phyloP scores from a whole-genome alignment of 2,797 vertebrate genomes.

The Notolepis coatsorum region DNA sequence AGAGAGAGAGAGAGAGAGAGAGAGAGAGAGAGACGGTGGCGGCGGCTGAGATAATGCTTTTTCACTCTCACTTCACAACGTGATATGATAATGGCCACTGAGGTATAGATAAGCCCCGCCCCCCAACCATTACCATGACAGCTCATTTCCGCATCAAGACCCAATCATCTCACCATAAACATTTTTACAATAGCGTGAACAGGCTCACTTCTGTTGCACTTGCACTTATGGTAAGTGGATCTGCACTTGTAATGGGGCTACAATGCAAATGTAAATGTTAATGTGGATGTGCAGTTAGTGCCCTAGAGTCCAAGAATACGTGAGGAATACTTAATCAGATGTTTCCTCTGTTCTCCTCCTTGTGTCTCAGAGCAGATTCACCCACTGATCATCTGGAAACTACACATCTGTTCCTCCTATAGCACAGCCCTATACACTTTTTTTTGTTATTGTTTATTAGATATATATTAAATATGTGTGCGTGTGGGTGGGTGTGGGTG shows the following conservation, averaged over 20 bases:
- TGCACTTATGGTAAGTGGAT: constrained; percentile 54
- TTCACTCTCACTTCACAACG: neutral
- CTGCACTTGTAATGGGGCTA: constrained; percentile 28
- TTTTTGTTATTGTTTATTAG: no score
- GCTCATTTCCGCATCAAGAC: constrained; percentile 6
- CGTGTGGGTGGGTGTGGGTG: no score
- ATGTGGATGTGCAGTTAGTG: constrained; percentile 46
- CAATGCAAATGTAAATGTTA: constrained; percentile 13
- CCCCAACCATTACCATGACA: neutral
- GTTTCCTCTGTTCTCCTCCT: constrained; percentile 33
- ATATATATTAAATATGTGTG: no score
- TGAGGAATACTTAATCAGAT: constrained; percentile 47
- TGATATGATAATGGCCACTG: constrained; percentile 11
- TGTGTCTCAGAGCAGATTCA: no score
- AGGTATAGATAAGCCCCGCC: neutral
- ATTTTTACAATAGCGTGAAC: constrained; percentile 10
- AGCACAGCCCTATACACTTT: neutral
- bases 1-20: no score
- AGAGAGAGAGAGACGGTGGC: no score
- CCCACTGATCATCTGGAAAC: constrained; percentile 45
- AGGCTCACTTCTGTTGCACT: constrained; percentile 21
- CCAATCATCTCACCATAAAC: constrained; percentile 29
- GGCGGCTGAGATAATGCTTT: neutral
- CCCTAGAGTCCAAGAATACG: constrained; percentile 30
- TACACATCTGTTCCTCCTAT: constrained; percentile 14